phyloP scores from a whole-genome alignment of 2,888 invertebrate species.

The Timandra comae region DNA sequence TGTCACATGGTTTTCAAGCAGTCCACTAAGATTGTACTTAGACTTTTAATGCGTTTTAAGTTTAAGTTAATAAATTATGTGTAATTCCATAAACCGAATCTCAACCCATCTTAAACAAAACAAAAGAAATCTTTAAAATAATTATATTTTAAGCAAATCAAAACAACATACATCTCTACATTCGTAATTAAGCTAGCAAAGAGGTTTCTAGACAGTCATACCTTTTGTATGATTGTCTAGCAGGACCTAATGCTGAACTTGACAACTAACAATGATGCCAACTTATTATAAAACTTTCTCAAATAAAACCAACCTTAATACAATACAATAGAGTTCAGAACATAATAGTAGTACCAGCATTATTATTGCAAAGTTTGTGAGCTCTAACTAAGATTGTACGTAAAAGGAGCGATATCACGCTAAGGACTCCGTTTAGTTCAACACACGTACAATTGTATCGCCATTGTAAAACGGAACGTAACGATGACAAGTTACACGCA shows the following conservation, averaged over 20 bases:
- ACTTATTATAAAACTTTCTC: slow-evolving; percentile 7
- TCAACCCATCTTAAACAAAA: no score
- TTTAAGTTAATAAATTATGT: no score
- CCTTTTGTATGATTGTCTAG: slow-evolving; percentile 44
- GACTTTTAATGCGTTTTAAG: no score
- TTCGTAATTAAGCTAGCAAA: slow-evolving; percentile 53
- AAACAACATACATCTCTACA: no score
- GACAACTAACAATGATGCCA: slow-evolving; percentile 36
- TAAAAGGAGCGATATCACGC: slow-evolving; percentile 63
- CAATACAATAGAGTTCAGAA: slow-evolving; percentile 10
- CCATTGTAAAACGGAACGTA: slow-evolving; percentile 44
- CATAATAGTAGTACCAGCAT: neutral
- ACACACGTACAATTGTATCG: slow-evolving; percentile 52
- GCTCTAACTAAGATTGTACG: slow-evolving; percentile 31
- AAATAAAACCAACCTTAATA: slow-evolving; percentile 15
- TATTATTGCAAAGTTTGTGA: no score
- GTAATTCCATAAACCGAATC: no score
- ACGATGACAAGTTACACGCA: slow-evolving; percentile 51
- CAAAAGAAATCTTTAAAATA: no score
- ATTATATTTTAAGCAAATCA: no score
- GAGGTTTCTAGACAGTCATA: slow-evolving; percentile 38
- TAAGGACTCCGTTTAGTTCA: slow-evolving; percentile 44
- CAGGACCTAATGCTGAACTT: slow-evolving; percentile 20
- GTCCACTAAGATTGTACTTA: no score
- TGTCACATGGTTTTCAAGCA: no score